Conservation (phyloP, 2,113 vertebrate genomes). For the Phyllopteryx taeniolatus region DNA sequence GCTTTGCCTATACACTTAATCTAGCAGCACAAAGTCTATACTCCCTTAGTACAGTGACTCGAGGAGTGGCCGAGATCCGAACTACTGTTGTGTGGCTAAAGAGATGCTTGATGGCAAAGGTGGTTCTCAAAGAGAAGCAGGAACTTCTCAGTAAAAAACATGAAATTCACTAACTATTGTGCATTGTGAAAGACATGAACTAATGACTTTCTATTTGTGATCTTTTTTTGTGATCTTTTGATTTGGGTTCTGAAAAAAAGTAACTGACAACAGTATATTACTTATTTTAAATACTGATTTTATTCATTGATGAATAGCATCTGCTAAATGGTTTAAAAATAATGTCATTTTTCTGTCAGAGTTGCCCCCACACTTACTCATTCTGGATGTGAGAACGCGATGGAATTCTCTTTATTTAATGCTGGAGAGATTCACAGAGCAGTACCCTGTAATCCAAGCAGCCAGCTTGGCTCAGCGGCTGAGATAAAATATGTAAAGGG, state of each 20-base stretch:
- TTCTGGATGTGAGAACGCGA: background rate
- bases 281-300: no score
- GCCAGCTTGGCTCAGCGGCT: background rate
- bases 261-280: no score
- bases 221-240: background rate
- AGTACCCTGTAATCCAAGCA: background rate
- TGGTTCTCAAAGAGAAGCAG: background rate
- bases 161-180: background rate
- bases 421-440: background rate
- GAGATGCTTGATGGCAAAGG: background rate
- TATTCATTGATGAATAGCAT: background rate
- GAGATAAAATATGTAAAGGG: background rate
- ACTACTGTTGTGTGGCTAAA: background rate
- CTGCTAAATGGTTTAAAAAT: background rate
- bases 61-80: background rate
- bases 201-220: background rate
- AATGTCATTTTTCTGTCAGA: background rate
- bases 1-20: background rate
- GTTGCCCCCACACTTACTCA: background rate
- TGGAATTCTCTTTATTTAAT: background rate
- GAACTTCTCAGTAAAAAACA: background rate
- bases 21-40: background rate
- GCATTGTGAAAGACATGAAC: background rate
- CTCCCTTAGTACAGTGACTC: background rate
- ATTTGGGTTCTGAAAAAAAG: no score